These are phyloP conservation scores for Menidia menidia DNA, from an alignment of 2,797 vertebrate species.

Conservation along the genomic window DNA sequence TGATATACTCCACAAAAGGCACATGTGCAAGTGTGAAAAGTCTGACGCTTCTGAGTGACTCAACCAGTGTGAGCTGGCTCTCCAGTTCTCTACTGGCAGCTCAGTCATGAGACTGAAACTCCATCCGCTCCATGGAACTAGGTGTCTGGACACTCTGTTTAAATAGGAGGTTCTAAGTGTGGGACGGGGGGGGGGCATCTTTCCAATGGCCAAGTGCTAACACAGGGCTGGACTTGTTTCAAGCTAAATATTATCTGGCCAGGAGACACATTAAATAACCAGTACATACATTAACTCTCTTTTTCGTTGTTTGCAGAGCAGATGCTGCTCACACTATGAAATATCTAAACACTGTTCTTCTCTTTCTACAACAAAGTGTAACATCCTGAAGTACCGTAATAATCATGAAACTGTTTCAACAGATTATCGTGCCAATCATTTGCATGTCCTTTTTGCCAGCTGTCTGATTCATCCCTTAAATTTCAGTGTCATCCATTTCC, in stretches of 20 bases:
- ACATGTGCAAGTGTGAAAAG: conserved; percentile 54
- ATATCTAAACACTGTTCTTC: background rate
- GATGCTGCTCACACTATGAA: background rate
- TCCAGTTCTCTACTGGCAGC: conserved; percentile 63
- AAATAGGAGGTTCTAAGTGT: conserved; percentile 20
- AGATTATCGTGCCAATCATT: conserved; percentile 65
- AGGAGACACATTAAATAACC: background rate
- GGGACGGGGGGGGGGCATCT: conserved; percentile 10
- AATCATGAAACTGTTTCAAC: conserved; percentile 56
- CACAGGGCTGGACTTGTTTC: background rate
- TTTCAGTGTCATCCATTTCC: conserved; percentile 35
- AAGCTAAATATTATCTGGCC: background rate
- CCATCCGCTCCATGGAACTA: conserved; percentile 65
- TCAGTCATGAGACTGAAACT: conserved; percentile 84
- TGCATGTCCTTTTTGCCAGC: conserved; percentile 57
- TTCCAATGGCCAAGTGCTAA: conserved; percentile 22
- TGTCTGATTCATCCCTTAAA: conserved; percentile 58
- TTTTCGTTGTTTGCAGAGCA: background rate
- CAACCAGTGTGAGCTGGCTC: conserved; percentile 59
- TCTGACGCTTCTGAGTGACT: conserved; percentile 33
- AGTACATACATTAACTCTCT: background rate
- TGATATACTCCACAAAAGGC: conserved; percentile 59
- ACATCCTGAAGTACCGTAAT: conserved; percentile 38
- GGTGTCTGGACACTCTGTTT: conserved; percentile 42
- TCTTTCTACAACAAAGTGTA: conserved; percentile 10